phyloP scores from a whole-genome alignment of 2,888 invertebrate genomes.

The Brachyptera putata region DNA sequence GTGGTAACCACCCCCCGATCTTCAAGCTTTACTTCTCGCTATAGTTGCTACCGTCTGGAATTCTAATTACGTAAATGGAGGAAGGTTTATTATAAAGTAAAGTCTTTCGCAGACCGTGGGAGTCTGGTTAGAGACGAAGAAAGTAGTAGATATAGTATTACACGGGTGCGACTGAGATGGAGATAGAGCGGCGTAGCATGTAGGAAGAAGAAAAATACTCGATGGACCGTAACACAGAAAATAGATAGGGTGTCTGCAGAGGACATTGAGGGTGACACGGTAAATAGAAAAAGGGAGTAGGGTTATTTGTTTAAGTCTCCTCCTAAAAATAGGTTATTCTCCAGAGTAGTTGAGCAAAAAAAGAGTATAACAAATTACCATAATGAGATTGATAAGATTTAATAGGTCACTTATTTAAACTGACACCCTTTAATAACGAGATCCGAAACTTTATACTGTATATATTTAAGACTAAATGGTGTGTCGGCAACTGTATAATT shows the following conservation, averaged over 20 bases:
- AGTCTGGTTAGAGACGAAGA: background rate
- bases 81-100: constrained; percentile 30
- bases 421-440: too few species aligned
- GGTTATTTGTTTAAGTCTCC: too few species aligned
- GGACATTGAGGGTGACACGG: background rate
- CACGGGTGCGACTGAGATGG: background rate
- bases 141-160: background rate
- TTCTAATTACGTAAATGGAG: constrained; percentile 32
- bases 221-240: background rate
- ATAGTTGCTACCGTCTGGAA: too few species aligned
- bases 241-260: constrained; percentile 2
- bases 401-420: too few species aligned
- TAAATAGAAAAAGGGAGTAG: background rate
- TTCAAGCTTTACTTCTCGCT: constrained; percentile 5
- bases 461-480: too few species aligned
- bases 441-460: too few species aligned
- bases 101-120: constrained; percentile 17
- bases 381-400: too few species aligned
- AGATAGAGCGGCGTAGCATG: background rate
- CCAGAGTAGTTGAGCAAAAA: too few species aligned
- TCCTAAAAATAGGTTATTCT: too few species aligned
- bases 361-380: too few species aligned
- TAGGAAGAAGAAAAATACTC: constrained; percentile 1
- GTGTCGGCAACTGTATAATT: background rate
- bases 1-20: constrained; percentile 2